Evolutionary conservation across 2,888 invertebrate genomes (phyloP).

Genomic region (Tiliacea aurago): DNA sequence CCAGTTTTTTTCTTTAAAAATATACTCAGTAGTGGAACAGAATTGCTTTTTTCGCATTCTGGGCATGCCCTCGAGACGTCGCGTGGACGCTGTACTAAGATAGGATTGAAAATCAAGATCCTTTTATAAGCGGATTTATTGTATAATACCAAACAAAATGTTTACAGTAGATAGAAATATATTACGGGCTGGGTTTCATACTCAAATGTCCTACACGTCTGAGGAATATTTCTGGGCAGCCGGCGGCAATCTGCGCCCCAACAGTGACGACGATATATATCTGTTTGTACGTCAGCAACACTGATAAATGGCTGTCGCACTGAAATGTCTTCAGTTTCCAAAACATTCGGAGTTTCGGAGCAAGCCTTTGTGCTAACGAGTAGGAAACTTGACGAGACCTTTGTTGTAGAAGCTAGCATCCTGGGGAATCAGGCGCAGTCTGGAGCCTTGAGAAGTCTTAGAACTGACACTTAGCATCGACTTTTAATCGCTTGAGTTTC

Average conservation of each 20-base stretch:
- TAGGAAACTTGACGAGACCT: slow-evolving; percentile 51
- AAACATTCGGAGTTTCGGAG: slow-evolving; percentile 46
- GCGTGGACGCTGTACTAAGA: slow-evolving; percentile 9
- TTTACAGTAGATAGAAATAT: slow-evolving; percentile 7
- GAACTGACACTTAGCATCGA: slow-evolving; percentile 4
- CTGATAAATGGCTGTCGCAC: slow-evolving; percentile 56
- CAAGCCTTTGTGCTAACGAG: slow-evolving; percentile 55
- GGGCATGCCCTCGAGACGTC: slow-evolving; percentile 23
- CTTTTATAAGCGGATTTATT: slow-evolving; percentile 16
- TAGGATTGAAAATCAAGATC: slow-evolving; percentile 36
- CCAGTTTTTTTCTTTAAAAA: slow-evolving; percentile 32
- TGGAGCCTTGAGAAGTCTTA: slow-evolving; percentile 14
- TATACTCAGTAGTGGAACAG: slow-evolving; percentile 14
- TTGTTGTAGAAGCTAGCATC: slow-evolving; percentile 39
- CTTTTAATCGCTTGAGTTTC: slow-evolving; percentile 37
- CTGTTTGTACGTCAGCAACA: slow-evolving; percentile 43
- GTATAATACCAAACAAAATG: slow-evolving; percentile 11
- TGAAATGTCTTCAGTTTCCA: slow-evolving; percentile 53
- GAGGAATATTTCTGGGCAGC: slow-evolving; percentile 27
- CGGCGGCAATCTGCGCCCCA: slow-evolving; percentile 38
- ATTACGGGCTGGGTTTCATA: neutral
- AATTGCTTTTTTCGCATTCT: slow-evolving; percentile 36
- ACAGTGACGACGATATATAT: slow-evolving; percentile 47
- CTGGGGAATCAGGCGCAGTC: slow-evolving; percentile 31
- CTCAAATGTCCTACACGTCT: slow-evolving; percentile 8